These are phyloP conservation scores for Plodia interpunctella DNA, from an alignment of 1,140 invertebrate genomes.

Conservation along the genomic window DNA sequence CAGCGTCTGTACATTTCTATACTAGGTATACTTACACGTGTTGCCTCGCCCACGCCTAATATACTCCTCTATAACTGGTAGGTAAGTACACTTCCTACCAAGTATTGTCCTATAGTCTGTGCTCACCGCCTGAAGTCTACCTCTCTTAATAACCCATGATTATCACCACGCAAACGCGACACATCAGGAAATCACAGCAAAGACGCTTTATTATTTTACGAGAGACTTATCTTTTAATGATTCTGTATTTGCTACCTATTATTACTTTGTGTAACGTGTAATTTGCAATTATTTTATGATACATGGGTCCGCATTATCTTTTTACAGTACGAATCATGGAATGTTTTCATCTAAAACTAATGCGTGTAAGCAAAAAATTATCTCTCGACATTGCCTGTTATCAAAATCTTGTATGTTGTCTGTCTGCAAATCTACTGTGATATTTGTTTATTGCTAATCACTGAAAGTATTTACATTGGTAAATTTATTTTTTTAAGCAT, in stretches of 20 bases:
- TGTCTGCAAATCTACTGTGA: too few relatives aligned
- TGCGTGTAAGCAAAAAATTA: not conserved
- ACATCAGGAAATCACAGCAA: constrained; percentile 1
- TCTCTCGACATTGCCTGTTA: too few relatives aligned
- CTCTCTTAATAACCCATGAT: constrained; percentile 27
- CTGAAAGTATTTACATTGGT: too few relatives aligned
- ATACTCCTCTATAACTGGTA: too few relatives aligned
- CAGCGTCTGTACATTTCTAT: too few relatives aligned
- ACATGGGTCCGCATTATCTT: not conserved
- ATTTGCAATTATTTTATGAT: constrained; percentile 8
- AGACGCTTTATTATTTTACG: not conserved
- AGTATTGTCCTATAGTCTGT: constrained; percentile 24
- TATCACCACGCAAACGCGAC: constrained; percentile 28
- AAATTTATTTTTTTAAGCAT: too few relatives aligned
- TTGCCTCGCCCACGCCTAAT: not conserved
- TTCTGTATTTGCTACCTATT: not conserved
- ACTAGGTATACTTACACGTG: too few relatives aligned
- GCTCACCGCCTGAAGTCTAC: constrained; percentile 16
- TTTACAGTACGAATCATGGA: not conserved
- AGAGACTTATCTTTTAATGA: constrained; percentile 2
- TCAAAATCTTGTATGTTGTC: not conserved
- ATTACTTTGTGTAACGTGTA: not conserved
- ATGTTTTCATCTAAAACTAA: not conserved
- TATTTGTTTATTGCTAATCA: too few relatives aligned
- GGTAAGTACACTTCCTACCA: too few relatives aligned